These are phyloP conservation scores for Megaleporinus macrocephalus DNA, from an alignment of 2,113 vertebrate species.

Conservation along the genomic window DNA sequence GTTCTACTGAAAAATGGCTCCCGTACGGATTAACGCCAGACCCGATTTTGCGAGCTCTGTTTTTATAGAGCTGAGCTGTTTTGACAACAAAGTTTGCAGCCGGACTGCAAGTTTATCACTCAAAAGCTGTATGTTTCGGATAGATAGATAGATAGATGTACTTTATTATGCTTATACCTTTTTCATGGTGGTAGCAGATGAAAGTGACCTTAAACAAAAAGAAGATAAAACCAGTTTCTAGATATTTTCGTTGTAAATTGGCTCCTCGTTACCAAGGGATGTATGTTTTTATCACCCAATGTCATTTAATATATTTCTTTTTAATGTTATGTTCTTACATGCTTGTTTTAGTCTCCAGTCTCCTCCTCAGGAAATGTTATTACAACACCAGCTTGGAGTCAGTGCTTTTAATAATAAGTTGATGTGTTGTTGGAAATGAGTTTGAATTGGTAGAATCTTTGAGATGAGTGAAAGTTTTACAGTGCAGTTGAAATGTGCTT, in stretches of 20 bases:
- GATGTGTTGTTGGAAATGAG: not conserved
- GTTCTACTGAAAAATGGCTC: not conserved
- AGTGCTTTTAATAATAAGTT: constrained; percentile 8
- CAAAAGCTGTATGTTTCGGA: not conserved
- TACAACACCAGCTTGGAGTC: constrained; percentile 31
- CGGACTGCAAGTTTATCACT: constrained; percentile 42
- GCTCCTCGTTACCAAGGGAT: not conserved
- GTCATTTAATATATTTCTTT: not conserved
- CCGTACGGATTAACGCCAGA: not conserved
- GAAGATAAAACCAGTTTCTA: not conserved
- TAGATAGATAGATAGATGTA: not conserved
- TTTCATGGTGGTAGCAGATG: not conserved
- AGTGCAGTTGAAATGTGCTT: constrained; percentile 11
- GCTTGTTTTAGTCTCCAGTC: constrained; percentile 9
- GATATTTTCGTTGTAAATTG: constrained; percentile 5
- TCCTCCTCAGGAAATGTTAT: constrained; percentile 39
- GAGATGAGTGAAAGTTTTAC: not conserved
- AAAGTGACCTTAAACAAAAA: constrained; percentile 8
- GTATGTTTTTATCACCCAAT: constrained; percentile 9
- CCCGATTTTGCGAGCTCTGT: not conserved
- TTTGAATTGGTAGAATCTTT: not conserved
- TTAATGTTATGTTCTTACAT: not conserved
- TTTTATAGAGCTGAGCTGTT: constrained; percentile 16
- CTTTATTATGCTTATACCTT: not conserved
- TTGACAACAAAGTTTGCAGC: constrained; percentile 36